These are phyloP conservation scores for Eleutherodactylus coqui DNA, from an alignment of 2,797 vertebrate species.

Conservation along the genomic window DNA sequence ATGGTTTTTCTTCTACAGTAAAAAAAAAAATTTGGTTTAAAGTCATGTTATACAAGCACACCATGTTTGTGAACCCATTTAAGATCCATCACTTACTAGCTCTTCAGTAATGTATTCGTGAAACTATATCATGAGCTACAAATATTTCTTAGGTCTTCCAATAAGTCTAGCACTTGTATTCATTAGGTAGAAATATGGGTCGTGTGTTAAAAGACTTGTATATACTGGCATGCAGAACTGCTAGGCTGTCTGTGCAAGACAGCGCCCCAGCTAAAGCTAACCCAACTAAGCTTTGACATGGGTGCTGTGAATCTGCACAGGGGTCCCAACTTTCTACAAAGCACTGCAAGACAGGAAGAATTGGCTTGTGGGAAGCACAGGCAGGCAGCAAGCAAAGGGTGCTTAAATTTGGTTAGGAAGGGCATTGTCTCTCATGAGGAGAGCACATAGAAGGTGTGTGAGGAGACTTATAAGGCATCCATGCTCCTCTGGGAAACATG, in stretches of 20 bases:
- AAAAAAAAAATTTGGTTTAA: not conserved
- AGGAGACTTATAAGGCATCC: no score
- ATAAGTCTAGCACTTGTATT: not conserved
- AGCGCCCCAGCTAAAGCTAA: not conserved
- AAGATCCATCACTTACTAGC: not conserved
- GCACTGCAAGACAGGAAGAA: not conserved
- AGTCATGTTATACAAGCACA: not conserved
- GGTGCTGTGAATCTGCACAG: not conserved
- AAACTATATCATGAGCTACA: not conserved
- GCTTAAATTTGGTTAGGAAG: no score
- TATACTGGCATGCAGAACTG: not conserved
- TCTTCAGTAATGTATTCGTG: not conserved
- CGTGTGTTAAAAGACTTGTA: not conserved
- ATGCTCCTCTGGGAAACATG: no score
- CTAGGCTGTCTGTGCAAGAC: not conserved
- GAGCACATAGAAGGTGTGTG: no score
- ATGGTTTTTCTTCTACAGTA: not conserved
- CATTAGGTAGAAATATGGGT: not conserved
- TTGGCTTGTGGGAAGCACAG: no score
- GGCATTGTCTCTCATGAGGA: no score
- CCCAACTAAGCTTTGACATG: not conserved
- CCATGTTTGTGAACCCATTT: not conserved
- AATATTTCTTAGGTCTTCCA: not conserved
- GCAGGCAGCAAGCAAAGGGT: no score
- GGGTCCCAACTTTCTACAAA: not conserved